These are phyloP conservation scores for Osmerus mordax DNA, from an alignment of 2,113 vertebrate genomes.

Conservation along the genomic window DNA sequence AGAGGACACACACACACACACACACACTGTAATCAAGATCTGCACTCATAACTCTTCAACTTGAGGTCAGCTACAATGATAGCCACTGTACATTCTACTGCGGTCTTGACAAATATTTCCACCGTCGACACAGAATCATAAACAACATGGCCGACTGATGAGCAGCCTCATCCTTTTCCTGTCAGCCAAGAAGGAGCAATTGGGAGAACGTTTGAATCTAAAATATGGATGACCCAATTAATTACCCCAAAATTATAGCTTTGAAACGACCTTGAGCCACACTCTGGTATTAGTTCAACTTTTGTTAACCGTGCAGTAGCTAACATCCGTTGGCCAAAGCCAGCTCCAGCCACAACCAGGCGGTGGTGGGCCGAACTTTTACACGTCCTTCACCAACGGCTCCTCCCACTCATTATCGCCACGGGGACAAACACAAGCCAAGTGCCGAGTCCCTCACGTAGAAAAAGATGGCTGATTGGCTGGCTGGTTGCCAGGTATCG, in stretches of 20 bases:
- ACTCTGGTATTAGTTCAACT: no score
- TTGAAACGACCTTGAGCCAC: neutral
- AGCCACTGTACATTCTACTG: no score
- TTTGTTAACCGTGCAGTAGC: no score
- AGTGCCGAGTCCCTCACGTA: neutral
- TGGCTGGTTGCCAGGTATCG: conserved; percentile 4
- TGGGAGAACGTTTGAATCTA: no score
- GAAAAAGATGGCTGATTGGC: conserved; percentile 17
- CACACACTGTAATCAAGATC: neutral
- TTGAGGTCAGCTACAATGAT: no score
- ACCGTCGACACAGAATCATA: no score
- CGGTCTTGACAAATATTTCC: no score
- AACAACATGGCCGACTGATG: no score
- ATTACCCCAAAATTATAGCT: neutral
- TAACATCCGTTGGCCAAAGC: no score
- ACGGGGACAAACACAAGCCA: neutral
- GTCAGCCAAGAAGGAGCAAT: no score
- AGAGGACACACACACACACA: conserved; percentile 5
- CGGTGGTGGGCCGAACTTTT: neutral
- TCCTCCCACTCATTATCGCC: neutral
- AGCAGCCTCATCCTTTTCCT: no score
- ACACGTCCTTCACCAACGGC: neutral
- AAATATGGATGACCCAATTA: neutral
- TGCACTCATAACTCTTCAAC: no score
- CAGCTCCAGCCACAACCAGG: neutral